Percentiles rank a stretch among this genome's conserved stretches.
These are phyloP conservation scores for Phaedon cochleariae DNA, from an alignment of 2,888 invertebrate species.

Conservation along the genomic window DNA sequence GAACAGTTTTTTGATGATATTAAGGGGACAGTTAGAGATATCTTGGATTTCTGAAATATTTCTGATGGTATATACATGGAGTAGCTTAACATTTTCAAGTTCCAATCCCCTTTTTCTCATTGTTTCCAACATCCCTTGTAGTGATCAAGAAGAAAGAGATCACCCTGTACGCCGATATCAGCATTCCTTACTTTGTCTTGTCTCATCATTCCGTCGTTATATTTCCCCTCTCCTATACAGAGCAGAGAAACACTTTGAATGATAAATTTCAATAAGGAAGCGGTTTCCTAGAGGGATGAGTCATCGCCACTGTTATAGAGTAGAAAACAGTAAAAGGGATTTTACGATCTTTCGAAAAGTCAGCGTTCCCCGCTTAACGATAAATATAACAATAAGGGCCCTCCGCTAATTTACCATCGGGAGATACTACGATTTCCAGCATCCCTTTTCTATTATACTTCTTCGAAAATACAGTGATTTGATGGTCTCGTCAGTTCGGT, in stretches of 20 bases:
- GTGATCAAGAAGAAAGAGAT: constrained; percentile 20
- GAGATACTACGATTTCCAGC: no score
- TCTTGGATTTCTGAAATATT: no score
- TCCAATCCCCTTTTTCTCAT: not conserved
- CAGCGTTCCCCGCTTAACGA: constrained; percentile 22
- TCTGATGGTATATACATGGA: no score
- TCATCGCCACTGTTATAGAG: constrained; percentile 24
- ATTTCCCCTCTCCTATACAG: constrained; percentile 10
- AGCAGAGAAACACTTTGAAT: constrained; percentile 23
- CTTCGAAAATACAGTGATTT: not conserved
- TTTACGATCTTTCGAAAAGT: constrained; percentile 52
- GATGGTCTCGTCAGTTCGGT: no score
- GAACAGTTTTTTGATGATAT: no score
- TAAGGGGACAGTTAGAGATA: no score
- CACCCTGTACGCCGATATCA: constrained; percentile 10
- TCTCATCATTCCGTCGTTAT: not conserved
- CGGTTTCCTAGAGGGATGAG: constrained; percentile 24
- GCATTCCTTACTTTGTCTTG: not conserved
- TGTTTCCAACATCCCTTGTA: constrained; percentile 1
- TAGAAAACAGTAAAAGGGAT: constrained; percentile 48
- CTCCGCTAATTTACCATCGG: constrained; percentile 27
- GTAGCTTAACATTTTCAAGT: no score
- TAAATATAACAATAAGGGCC: constrained; percentile 33
- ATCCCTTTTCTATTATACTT: not conserved
- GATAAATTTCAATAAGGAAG: constrained; percentile 31